Evolutionary conservation across 2,888 invertebrate genomes (phyloP).

Genomic region (Protonemura montana): DNA sequence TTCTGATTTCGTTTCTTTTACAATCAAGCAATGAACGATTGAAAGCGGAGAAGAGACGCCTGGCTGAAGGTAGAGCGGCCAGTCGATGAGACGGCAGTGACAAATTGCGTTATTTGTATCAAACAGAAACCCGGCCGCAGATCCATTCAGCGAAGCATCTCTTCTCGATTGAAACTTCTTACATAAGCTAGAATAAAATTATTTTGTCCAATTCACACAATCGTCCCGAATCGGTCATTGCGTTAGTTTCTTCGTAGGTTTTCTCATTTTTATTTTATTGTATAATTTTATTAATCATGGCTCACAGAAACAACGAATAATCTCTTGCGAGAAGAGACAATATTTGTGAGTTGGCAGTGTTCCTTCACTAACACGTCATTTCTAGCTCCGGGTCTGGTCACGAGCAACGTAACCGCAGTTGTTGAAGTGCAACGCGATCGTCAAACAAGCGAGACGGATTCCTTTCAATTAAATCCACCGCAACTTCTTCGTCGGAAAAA

Average conservation of each 20-base stretch:
- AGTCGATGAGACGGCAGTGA: background rate
- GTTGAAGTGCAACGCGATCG: background rate
- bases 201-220: background rate
- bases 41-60: background rate
- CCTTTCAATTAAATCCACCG: background rate
- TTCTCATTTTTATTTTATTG: conserved; percentile 38
- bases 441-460: background rate
- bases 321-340: conserved; percentile 37
- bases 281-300: conserved; percentile 38
- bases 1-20: conserved; percentile 40
- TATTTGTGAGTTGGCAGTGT: conserved; percentile 49
- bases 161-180: background rate
- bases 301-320: conserved; percentile 27
- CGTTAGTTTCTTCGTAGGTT: conserved; percentile 28
- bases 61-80: background rate
- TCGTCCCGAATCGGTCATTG: background rate
- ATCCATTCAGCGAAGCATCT: background rate
- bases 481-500: background rate
- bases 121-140: background rate
- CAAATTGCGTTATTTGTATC: background rate
- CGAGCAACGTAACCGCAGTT: background rate
- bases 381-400: background rate
- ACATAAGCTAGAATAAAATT: conserved; percentile 5
- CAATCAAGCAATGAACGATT: conserved; percentile 29
- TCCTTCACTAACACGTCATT: background rate